Conservation (phyloP, 2,797 vertebrate species). For the Protosalanx chinensis region DNA sequence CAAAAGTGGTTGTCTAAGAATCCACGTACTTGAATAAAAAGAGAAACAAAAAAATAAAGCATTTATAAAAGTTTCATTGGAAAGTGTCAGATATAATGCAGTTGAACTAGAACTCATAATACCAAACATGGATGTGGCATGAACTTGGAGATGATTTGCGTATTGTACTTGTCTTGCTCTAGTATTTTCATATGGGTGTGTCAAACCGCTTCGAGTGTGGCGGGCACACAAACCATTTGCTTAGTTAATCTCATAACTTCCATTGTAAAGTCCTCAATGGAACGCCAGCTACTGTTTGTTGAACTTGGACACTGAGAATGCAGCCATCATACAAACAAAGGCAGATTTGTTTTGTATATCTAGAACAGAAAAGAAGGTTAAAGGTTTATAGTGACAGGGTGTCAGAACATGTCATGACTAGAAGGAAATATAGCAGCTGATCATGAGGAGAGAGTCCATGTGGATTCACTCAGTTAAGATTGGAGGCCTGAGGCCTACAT, state of each 20-base stretch:
- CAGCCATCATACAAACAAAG: too few species aligned
- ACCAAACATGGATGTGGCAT: too few species aligned
- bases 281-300: not conserved
- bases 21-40: conserved; percentile 71
- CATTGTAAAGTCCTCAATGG: not conserved
- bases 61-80: conserved; percentile 14
- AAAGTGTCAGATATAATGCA: not conserved
- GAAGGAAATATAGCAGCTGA: not conserved
- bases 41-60: conserved; percentile 50
- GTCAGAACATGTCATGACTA: not conserved
- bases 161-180: not conserved
- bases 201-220: not conserved
- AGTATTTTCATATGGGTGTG: too few species aligned
- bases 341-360: not conserved
- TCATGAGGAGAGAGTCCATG: not conserved
- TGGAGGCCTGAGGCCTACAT: not conserved
- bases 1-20: conserved; percentile 30
- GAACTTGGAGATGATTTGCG: not conserved
- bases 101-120: not conserved
- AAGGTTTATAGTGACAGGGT: not conserved
- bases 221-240: not conserved
- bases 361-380: not conserved
- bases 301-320: not conserved
- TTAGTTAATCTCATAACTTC: not conserved
- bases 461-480: not conserved